Conservation (phyloP, 2,888 invertebrate species). For the Perdita meconis region DNA sequence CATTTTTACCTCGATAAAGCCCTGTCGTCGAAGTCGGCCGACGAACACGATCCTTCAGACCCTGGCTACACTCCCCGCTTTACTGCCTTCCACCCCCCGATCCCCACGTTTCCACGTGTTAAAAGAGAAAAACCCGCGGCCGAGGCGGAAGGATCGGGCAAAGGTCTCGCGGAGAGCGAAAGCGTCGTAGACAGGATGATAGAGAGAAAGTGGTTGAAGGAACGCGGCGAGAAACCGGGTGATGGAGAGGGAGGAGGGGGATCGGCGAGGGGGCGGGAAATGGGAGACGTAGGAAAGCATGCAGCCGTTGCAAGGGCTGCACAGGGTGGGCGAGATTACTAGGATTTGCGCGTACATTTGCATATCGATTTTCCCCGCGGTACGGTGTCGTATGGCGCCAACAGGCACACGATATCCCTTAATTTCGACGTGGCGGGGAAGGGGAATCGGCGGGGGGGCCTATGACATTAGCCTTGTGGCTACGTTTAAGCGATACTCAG, state of each 20-base stretch:
- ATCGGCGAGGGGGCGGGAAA: conserved; percentile 3
- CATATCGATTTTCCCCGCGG: conserved; percentile 82
- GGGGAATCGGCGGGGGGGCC: conserved; percentile 35
- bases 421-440: conserved; percentile 70
- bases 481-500: conserved; percentile 55
- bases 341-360: conserved; percentile 83
- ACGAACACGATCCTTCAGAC: conserved; percentile 82
- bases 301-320: conserved; percentile 63
- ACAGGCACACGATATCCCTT: conserved; percentile 80
- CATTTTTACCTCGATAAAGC: conserved; percentile 78
- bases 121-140: conserved; percentile 31
- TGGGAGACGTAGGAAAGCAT: conserved; percentile 46
- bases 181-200: conserved; percentile 55
- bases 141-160: conserved; percentile 36
- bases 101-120: conserved; percentile 34
- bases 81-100: conserved; percentile 75
- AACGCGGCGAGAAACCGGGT: background rate
- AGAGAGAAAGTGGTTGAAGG: conserved; percentile 46
- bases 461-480: conserved; percentile 65
- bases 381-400: conserved; percentile 73
- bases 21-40: conserved; percentile 77
- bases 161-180: conserved; percentile 37
- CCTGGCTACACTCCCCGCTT: conserved; percentile 81
- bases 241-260: conserved; percentile 1
- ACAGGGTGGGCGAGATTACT: conserved; percentile 78